A percentile compares a stretch with the other conserved stretches of the same genome.
phyloP scores from a whole-genome alignment of 2,888 invertebrate genomes.

The Diarsia rubi region DNA sequence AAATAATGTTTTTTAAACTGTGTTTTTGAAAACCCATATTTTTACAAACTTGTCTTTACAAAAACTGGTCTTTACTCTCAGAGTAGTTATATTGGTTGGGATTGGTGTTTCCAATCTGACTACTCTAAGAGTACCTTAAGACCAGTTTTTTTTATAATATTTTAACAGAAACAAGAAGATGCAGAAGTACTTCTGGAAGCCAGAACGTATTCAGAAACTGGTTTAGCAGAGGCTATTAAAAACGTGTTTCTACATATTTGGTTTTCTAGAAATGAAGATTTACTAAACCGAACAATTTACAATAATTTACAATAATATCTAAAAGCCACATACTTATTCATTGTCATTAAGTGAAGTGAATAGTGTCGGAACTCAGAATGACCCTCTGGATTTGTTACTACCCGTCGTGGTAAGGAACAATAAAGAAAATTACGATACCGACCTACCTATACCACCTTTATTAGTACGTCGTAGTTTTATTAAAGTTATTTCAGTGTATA shows the following conservation, averaged over 20 bases:
- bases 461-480: slow-evolving; percentile 72
- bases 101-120: not conserved
- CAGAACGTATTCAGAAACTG: not conserved
- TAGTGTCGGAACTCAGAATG: slow-evolving; percentile 70
- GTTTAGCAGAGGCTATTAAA: not conserved
- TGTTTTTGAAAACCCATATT: not conserved
- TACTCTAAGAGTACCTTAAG: not conserved
- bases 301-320: not conserved
- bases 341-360: slow-evolving; percentile 32
- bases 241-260: not conserved
- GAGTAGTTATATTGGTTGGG: too few relatives aligned
- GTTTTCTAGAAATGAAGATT: not conserved
- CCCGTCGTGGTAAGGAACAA: slow-evolving; percentile 81
- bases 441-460: slow-evolving; percentile 76
- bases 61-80: too few relatives aligned
- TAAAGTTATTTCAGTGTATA: slow-evolving; percentile 66
- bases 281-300: not conserved
- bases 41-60: too few relatives aligned
- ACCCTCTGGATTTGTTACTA: slow-evolving; percentile 77
- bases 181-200: not conserved
- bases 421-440: slow-evolving; percentile 84
- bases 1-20: not conserved
- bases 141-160: not conserved
- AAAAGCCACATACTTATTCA: not conserved
- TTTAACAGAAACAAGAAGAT: not conserved